Evolutionary conservation across 2,888 invertebrate species (phyloP), one percentile per base, ranked within the genome.

Genomic region (Halictus ligatus): DNA sequence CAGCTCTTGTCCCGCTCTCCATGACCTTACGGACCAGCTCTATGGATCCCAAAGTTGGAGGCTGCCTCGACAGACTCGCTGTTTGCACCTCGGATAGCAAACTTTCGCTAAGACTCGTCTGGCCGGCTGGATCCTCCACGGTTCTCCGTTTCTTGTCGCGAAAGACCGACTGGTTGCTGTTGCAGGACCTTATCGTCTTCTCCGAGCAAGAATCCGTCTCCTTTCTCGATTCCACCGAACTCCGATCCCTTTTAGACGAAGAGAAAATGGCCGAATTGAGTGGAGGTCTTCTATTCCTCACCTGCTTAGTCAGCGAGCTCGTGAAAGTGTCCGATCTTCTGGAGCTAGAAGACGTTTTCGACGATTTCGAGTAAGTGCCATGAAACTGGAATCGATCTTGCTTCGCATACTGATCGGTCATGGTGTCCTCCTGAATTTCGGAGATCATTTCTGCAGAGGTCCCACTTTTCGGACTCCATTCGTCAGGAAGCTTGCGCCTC

Each of bases 401-500:
- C 64, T 90, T 86, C 12, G 85, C 78, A 29, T 81, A 76, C 72
- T 87, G 91, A 80, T 90, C 89, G 40, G 89, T 64, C 74, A 90
- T 86, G 7, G 81, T 85, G 80, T 92, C 87, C 82, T 91, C 90
- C 40, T 89, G 92, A 48, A 83, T 77, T 50, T 84, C 87, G 25
- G 81, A 29, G 64, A 86, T 88, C 48, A 81, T 80, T 40, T 85
- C 85, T n/a, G 25, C 72, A 13, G 87, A 80, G 3, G 67, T 73
- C 40, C 50, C 82, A 78, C 83, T 85, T 69, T 71, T 83, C 21
- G 76, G 74, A 60, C 80, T 78, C 21, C 35, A 78, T 50, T 72
- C 82, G 4, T 54, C 35, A 21, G 46, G 18, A 64, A 64, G 43
- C 48, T 80, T 69, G 25, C 46, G 21, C 18, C 60, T 12, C 35